Conservation (phyloP, 2,888 invertebrate genomes). For the Sclerodermus sp. region DNA sequence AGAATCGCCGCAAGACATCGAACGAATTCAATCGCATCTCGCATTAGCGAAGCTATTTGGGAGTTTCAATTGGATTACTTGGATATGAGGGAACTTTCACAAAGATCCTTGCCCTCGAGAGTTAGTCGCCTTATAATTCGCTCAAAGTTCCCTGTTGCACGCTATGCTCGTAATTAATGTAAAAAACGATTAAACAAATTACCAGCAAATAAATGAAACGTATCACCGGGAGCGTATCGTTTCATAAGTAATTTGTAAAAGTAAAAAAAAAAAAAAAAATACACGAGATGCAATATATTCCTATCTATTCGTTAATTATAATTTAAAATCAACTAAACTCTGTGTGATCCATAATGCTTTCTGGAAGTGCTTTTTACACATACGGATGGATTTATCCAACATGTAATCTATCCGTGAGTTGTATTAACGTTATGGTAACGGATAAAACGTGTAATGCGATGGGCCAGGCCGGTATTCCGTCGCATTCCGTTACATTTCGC, state of each 20-base stretch:
- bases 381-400: not conserved
- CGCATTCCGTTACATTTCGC: constrained; percentile 1
- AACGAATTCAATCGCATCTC: not conserved
- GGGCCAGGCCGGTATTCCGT: not conserved
- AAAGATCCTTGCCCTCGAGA: not conserved
- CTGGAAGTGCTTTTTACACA: not conserved
- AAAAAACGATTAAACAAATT: too few species aligned
- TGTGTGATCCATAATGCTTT: not conserved
- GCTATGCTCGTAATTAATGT: too few species aligned
- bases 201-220: too few species aligned
- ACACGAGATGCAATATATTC: too few species aligned
- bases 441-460: not conserved
- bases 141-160: too few species aligned
- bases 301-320: too few species aligned
- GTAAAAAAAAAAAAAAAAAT: too few species aligned
- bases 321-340: not conserved
- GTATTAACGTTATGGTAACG: not conserved
- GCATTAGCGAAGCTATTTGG: not conserved
- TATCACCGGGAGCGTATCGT: too few species aligned
- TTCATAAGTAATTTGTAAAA: too few species aligned
- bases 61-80: not conserved
- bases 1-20: too few species aligned
- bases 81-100: not conserved
- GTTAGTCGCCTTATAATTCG: too few species aligned
- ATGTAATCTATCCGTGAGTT: not conserved